Evolutionary conservation across 2,113 vertebrate species (phyloP).

Genomic region (Chionodraco myersi): DNA sequence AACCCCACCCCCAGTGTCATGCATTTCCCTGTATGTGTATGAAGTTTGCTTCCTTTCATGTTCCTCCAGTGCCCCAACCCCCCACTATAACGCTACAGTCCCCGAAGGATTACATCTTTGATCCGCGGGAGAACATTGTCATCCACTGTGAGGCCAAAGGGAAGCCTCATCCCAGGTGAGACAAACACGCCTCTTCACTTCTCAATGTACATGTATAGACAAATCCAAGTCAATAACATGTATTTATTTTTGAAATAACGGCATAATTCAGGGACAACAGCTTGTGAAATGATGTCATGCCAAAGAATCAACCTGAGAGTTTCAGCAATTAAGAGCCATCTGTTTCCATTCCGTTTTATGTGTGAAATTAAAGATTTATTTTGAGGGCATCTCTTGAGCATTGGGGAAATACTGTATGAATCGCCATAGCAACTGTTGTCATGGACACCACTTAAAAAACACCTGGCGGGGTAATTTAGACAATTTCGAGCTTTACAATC

Average conservation of each 20-base stretch:
- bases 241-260: background rate
- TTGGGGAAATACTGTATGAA: constrained; percentile 34
- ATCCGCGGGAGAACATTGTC: constrained; percentile 95
- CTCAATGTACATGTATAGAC: no score
- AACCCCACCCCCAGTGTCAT: background rate
- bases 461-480: constrained; percentile 38
- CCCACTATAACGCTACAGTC: constrained; percentile 96
- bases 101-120: constrained; percentile 97
- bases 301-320: background rate
- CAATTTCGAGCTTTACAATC: constrained; percentile 13
- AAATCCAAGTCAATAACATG: background rate
- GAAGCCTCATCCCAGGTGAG: constrained; percentile 94
- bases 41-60: constrained; percentile 10
- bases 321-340: background rate
- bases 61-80: constrained; percentile 91
- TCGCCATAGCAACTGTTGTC: constrained; percentile 56
- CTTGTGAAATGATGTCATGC: background rate
- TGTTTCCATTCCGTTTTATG: background rate
- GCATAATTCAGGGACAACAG: background rate
- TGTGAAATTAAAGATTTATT: constrained; percentile 28
- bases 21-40: constrained; percentile 14
- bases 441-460: constrained; percentile 41
- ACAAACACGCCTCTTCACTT: background rate
- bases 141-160: constrained; percentile 98
- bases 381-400: constrained; percentile 11